phyloP scores from a whole-genome alignment of 2,888 invertebrate genomes.

The Oscheius sp. region DNA sequence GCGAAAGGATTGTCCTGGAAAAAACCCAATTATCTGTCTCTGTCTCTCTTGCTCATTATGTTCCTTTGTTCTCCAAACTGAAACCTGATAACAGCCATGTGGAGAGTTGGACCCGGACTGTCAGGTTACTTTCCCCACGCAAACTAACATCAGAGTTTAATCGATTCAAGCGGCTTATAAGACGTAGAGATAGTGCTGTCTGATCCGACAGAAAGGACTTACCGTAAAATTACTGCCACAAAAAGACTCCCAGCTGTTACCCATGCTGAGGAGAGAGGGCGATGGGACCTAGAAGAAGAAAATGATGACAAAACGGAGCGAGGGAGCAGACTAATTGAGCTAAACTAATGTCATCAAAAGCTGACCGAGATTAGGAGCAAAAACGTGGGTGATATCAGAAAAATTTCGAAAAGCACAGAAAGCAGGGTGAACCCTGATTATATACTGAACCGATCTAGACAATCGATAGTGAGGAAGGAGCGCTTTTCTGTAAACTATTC shows the following conservation, averaged over 20 bases:
- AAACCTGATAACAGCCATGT: neutral
- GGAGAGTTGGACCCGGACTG: neutral
- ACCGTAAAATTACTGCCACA: constrained; percentile 34
- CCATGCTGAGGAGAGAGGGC: constrained; percentile 2
- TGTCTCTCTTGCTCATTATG: no score
- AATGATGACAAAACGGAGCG: neutral
- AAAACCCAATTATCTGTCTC: no score
- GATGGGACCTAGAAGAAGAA: neutral
- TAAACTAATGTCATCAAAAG: no score
- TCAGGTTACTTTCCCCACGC: neutral
- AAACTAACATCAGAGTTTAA: constrained; percentile 11
- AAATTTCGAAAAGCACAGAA: neutral
- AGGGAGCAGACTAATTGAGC: neutral
- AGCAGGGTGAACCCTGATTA: neutral
- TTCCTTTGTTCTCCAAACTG: neutral
- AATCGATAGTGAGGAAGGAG: no score
- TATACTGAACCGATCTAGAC: no score
- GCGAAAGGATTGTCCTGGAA: constrained; percentile 40
- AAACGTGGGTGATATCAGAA: neutral
- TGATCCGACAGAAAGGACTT: neutral
- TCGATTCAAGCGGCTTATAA: constrained; percentile 28
- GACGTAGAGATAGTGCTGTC: neutral
- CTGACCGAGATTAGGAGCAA: no score
- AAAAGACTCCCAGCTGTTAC: constrained; percentile 32
- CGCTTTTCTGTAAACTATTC: no score